These are phyloP conservation scores for Macaria liturata DNA, from an alignment of 2,888 invertebrate species.

Conservation along the genomic window DNA sequence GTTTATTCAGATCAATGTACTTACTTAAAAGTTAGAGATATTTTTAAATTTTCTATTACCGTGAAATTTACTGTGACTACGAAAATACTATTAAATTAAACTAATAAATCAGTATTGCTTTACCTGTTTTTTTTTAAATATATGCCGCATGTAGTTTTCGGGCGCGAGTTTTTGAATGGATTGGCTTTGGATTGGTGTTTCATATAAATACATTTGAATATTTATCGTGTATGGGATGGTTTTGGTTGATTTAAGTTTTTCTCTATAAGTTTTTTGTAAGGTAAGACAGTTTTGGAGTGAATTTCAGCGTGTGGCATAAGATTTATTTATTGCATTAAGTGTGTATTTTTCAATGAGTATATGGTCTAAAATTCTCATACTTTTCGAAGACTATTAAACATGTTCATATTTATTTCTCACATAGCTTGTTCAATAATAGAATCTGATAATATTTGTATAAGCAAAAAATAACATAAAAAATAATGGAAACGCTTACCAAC, in stretches of 20 bases:
- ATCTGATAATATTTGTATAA: no score
- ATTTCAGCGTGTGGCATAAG: conserved; percentile 14
- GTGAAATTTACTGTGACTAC: no score
- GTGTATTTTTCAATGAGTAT: conserved; percentile 22
- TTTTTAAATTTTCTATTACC: no score
- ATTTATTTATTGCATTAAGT: conserved; percentile 19
- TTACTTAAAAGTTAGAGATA: no score
- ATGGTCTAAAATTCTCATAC: conserved; percentile 19
- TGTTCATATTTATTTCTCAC: no score
- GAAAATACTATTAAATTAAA: neutral
- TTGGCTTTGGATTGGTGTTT: conserved; percentile 25
- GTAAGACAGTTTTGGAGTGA: conserved; percentile 9
- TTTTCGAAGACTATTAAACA: no score
- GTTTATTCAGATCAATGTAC: no score
- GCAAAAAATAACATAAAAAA: no score
- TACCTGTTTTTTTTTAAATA: conserved; percentile 3
- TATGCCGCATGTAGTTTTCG: conserved; percentile 25
- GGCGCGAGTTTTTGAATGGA: conserved; percentile 30
- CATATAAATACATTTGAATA: conserved; percentile 5
- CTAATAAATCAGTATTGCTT: neutral
- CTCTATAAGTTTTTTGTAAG: conserved; percentile 1
- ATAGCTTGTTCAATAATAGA: no score
- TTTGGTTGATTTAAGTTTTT: conserved; percentile 2
- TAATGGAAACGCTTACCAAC: no score
- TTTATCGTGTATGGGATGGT: conserved; percentile 11